Evolutionary conservation across 2,888 invertebrate species (phyloP).

Genomic region (Willowsia nigromaculata): DNA sequence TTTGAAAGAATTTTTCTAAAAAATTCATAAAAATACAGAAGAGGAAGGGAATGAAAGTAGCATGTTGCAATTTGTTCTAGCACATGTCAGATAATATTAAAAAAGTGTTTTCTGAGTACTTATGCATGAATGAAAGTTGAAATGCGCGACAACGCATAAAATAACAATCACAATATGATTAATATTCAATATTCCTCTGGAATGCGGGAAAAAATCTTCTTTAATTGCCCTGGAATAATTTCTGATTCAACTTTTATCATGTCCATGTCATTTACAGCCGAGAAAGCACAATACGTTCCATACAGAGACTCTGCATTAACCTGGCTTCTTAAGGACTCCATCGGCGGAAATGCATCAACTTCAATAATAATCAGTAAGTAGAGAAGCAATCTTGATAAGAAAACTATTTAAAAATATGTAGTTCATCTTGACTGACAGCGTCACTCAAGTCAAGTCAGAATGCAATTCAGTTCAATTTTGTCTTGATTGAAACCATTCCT

Average conservation of each 20-base stretch:
- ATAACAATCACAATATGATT: neutral
- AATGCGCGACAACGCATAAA: neutral
- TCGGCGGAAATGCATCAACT: slow-evolving; percentile 89
- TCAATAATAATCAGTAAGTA: slow-evolving; percentile 88
- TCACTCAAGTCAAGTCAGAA: neutral
- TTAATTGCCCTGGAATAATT: neutral
- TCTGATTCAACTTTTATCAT: neutral
- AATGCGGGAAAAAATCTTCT: neutral
- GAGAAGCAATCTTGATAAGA: neutral
- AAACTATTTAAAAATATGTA: neutral
- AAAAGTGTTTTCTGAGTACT: neutral
- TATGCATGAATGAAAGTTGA: slow-evolving; percentile 11
- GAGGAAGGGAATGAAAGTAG: neutral
- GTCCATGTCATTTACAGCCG: slow-evolving; percentile 69
- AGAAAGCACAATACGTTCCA: slow-evolving; percentile 84
- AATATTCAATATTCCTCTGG: neutral
- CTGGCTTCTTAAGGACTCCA: slow-evolving; percentile 90
- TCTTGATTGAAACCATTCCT: neutral
- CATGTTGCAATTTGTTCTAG: slow-evolving; percentile 8
- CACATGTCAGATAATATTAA: neutral
- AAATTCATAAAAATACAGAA: neutral
- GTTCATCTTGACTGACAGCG: neutral
- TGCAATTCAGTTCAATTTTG: neutral
- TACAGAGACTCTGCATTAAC: slow-evolving; percentile 90
- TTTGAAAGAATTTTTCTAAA: neutral